Evolutionary conservation across 2,113 vertebrate genomes (phyloP), one percentile per base, ranked within the genome.

Genomic region (Oryzias curvinotus): DNA sequence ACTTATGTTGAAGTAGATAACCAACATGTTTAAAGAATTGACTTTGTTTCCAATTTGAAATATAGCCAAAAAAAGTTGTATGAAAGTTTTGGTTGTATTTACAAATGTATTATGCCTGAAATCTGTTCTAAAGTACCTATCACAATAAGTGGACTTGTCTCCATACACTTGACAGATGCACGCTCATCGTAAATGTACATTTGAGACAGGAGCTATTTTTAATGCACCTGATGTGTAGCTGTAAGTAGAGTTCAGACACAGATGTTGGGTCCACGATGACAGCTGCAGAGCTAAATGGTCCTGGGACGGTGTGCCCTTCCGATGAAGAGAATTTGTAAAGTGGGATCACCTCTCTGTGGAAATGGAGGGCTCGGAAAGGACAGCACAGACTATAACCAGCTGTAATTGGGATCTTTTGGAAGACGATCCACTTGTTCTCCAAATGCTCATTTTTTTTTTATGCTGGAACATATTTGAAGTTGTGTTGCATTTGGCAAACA

Each of bases 241-340:
- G 36, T 49, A 56, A 41, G 15, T 62, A 36, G 5, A 57, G 56
- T 53, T 59, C 25, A 56, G 26, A 3, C 16, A 18, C 13, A 13
- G 43, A 55, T 49, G 65, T 13, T 12, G 21, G 19, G 56, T 65
- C 7, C 36, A 44, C n/a, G 15, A 36, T 16, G 53, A 57, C 53
- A 64, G 51, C 53, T 73, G 62, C 26, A 55, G 41, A 49, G 21
- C 13, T 42, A 26, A 41, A 30, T 14, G 13, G 63, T 43, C n/a
- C 41, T 7, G 50, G 64, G 67, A 74, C 66, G 41, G 65, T 5
- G 26, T 51, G 73, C 57, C 75, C 66, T 76, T 78, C 30, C 41
- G 57, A 42, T 5, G 25, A 23, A 7, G 17, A 71, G 45, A 21
- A 45, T 36, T 28, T 70, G 30, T 19, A 43, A 28, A 64, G 50